Base-by-base conservation (phyloP, 1,140 invertebrate species). In the Eciton burchellii region DNA sequence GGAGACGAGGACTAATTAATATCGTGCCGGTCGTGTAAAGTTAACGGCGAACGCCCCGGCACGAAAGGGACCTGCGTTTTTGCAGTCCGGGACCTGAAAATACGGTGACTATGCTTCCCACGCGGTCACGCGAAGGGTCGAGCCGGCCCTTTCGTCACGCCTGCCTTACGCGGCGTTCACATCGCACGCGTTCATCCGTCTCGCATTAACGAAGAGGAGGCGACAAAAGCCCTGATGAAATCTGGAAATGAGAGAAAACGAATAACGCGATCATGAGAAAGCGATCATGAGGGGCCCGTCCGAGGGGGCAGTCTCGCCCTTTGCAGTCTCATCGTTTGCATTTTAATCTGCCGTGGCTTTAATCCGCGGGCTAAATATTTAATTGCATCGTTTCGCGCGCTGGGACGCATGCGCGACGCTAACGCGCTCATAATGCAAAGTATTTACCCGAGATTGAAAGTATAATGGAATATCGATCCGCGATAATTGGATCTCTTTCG, bases 1-100 rank as follows among this genome's bases (percentile, higher is more conserved):
- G 77, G 19, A 81, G 77, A 81, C 63, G 63, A 56, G 49, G 49
- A 81, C 68, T 81, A 81, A 73, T 81, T 81, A 81, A 81, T 81
- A 81, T 81, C 68, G 56, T 73, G 74, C 74, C 62, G 63, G 74
- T 68, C 74, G 63, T 41, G 65, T 79, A 79, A n/a, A 79, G 47
- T 79, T 79, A 45, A 11, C 66, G 24, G 65, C 72, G 72, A 52
- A 76, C 45, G 24, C 72, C 59, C 63, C 26, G 59, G 35, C 74
- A 79, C 62, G 74, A 79, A 79, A 21, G 63, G 62, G 41, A n/a
- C n/a, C n/a, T n/a, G n/a, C n/a, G n/a, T n/a, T n/a, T n/a, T 66
- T 65, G 62, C 47, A 45, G 47, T 19, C 29, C 29, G 21, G 5
- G 11, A 16, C 49, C 74, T 77, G 62, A 43, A 79, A 79, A 79